Base-by-base conservation (phyloP, 2,797 vertebrate genomes). In the Clarias laeviceps region DNA sequence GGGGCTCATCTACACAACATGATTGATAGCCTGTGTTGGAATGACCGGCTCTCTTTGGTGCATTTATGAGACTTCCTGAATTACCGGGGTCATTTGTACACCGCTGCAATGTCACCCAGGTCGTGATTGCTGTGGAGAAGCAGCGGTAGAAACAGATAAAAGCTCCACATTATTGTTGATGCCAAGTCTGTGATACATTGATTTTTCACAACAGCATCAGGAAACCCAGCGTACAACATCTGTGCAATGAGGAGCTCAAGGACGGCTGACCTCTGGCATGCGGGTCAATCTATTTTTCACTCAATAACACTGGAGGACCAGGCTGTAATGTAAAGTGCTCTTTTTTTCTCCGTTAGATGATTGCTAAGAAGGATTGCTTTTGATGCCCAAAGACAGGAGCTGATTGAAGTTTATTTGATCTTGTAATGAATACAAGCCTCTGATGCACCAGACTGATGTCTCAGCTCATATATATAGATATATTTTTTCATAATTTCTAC, bases 341-440 rank as follows among this genome's bases (percentile, higher is more conserved):
- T 50, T 54, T 74, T 66, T 62, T 62, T 79, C 76, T 70, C 29
- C 14, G 27, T 65, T 45, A 34, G 72, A 82, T 84, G 70, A 84
- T 85, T 85, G 61, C 72, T 8, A 56, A 61, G 66, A 62, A n/a
- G 29, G 66, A 34, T 62, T 85, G 82, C 64, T 69, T 90, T 80
- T 87, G 76, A 83, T 87, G 76, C 11, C 57, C 24, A 59, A 37
- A 40, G 78, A 70, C 85, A 83, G 65, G 69, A 70, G 34, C 27
- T 61, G 80, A 88, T 86, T 82, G 85, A 82, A 84, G 79, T 82
- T 82, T 85, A 80, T 88, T 88, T 84, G 56, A 87, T 88, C 84
- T 76, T 83, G 20, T 66, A 22, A 62, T 56, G 76, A 73, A 87
- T 80, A 74, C 69, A 56, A 61, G 54, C 54, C 54, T 79, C 82